Percentiles rank a stretch among this genome's conserved stretches.
Evolutionary conservation across 2,113 vertebrate genomes (phyloP).

Genomic region (Chinchilla lanigera): DNA sequence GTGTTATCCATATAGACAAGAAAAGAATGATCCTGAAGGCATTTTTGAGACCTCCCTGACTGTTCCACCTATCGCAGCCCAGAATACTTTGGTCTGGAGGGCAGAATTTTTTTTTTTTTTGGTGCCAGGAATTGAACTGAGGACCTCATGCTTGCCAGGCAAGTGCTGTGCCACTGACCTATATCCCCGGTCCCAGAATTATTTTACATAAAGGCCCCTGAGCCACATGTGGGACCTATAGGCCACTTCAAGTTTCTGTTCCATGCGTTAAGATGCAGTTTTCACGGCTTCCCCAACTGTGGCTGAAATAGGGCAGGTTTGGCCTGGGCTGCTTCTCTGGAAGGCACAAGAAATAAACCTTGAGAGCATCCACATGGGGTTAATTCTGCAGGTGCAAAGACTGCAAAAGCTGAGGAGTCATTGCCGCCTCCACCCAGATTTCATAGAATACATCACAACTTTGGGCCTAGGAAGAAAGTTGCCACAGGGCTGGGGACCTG

Average conservation of each 20-base stretch:
- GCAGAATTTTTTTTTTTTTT: background rate
- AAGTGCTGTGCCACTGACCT: too few species aligned
- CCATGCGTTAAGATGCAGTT: too few species aligned
- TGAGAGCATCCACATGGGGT: background rate
- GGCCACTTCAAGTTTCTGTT: background rate
- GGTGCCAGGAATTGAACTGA: too few species aligned
- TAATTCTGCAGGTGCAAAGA: background rate
- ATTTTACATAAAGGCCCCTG: background rate
- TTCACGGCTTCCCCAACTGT: background rate
- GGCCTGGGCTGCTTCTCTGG: background rate
- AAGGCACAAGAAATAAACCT: too few species aligned
- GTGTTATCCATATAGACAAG: background rate
- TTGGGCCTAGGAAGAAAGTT: background rate
- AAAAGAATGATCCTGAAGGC: background rate
- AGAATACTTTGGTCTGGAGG: background rate
- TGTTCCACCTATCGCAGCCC: background rate
- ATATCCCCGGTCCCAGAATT: background rate
- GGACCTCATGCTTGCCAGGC: too few species aligned
- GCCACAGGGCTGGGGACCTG: background rate
- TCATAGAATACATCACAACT: background rate
- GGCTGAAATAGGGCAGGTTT: background rate
- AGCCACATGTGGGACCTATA: background rate
- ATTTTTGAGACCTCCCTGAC: background rate
- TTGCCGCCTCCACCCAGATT: background rate
- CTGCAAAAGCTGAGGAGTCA: background rate